Conservation (phyloP, 2,888 invertebrate genomes). For the Apeira syringaria region DNA sequence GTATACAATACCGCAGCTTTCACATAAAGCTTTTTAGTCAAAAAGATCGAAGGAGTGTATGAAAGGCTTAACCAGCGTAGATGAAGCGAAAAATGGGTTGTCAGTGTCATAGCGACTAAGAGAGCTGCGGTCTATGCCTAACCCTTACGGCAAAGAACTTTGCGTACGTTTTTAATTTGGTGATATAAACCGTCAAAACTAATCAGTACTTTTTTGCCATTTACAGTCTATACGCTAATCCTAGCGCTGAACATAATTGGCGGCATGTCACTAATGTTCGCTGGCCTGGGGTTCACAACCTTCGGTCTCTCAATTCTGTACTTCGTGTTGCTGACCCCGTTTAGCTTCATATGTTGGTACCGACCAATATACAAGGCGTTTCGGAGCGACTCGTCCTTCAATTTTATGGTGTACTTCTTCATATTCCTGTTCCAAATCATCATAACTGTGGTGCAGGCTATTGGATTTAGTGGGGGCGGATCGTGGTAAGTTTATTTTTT, state of each 20-base stretch:
- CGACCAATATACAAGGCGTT: constrained; percentile 99
- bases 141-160: no score
- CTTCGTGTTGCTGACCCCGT: constrained; percentile 95
- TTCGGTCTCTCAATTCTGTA: constrained; percentile 96
- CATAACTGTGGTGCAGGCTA: constrained; percentile 93
- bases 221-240: constrained; percentile 94
- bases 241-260: constrained; percentile 94
- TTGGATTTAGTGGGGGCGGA: constrained; percentile 93
- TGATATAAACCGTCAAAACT: no score
- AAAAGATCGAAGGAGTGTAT: no score
- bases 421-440: constrained; percentile 98
- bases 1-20: no score
- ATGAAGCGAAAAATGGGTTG: no score
- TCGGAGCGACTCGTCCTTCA: constrained; percentile 99
- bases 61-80: no score
- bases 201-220: background rate
- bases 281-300: constrained; percentile 84
- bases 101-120: no score
- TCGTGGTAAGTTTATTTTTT: constrained; percentile 96
- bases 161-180: no score
- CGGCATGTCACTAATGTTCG: constrained; percentile 90
- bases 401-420: constrained; percentile 99
- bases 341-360: constrained; percentile 96
- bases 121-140: no score
- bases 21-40: no score